A percentile compares a stretch with the other conserved stretches of the same genome.
Evolutionary conservation across 2,797 vertebrate species (phyloP).

Genomic region (Melanotaenia nigrans): DNA sequence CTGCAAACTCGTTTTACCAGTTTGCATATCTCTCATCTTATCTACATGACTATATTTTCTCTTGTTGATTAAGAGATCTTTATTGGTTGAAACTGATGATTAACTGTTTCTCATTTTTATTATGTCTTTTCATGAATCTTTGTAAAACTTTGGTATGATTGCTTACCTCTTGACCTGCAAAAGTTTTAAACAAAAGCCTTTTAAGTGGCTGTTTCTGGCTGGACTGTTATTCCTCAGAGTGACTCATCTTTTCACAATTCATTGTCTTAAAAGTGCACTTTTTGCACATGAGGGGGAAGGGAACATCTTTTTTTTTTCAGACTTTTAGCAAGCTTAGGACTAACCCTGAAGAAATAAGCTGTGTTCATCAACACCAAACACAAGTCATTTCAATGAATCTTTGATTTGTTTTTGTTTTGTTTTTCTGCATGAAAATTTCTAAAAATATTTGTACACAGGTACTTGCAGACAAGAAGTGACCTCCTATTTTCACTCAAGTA

Average conservation of each 20-base stretch:
- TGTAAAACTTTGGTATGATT: constrained; percentile 54
- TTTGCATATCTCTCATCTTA: constrained; percentile 50
- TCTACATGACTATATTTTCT: constrained; percentile 55
- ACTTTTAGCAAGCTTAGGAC: constrained; percentile 43
- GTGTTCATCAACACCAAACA: constrained; percentile 46
- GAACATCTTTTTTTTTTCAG: constrained; percentile 41
- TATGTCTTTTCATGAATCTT: constrained; percentile 48
- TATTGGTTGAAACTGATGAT: constrained; percentile 41
- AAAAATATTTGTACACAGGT: constrained; percentile 54
- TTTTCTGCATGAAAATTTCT: constrained; percentile 49
- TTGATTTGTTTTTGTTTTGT: constrained; percentile 29
- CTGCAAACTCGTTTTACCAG: constrained; percentile 36
- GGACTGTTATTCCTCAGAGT: constrained; percentile 68
- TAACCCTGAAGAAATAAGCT: constrained; percentile 51
- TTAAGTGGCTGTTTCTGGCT: constrained; percentile 60
- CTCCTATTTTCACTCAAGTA: constrained; percentile 64
- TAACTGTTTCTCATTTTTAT: constrained; percentile 40
- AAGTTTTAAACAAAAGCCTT: constrained; percentile 51
- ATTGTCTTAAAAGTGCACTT: constrained; percentile 80
- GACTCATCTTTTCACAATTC: constrained; percentile 57
- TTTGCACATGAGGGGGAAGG: constrained; percentile 40
- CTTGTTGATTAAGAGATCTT: constrained; percentile 66
- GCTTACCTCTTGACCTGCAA: constrained; percentile 64
- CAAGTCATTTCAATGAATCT: constrained; percentile 41
- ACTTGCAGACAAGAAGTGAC: constrained; percentile 50